Base-by-base conservation (phyloP, 1,140 invertebrate genomes). In the Acromyrmex charruanus region DNA sequence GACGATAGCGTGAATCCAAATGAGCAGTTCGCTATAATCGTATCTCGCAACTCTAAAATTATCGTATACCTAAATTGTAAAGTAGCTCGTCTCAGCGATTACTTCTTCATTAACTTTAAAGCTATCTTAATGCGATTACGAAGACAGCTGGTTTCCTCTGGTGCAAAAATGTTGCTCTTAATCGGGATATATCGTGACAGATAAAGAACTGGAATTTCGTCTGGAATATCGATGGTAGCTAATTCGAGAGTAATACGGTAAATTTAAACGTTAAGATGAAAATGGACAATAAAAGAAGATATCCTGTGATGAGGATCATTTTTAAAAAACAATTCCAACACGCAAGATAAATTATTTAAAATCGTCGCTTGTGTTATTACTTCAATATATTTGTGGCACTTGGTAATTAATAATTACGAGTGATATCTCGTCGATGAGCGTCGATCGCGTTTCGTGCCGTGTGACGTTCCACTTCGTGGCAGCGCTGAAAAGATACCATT, bases 361-460 rank as follows among this genome's bases (percentile, higher is more conserved):
- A 80, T 4, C 44, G 63, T 9, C 4, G n/a, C 49, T 49, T 51
- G 53, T 21, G 35, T 21, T 12, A 86, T 53, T 49, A 28, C 61
- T 84, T 59, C 7, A 31, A n/a, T 49, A 25, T 39, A 61, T 39
- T 86, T 44, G 75, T 72, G 53, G 59, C n/a, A 35, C 74, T 66
- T 25, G 6, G 51, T 66, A 86, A 88, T 88, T 75, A 77, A 66
- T 51, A 81, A 88, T 88, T 87, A 87, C 68, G 53, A 74, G 39
- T 4, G 69, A 81, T 87, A 88, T 85, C 71, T 75, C 39, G n/a
- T 77, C 53, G 44, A 75, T 63, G 68, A 75, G 31, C 49, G n/a
- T 59, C 65, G 58, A 53, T 59, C 35, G 44, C 21, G 49, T 79
- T 68, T 85, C 55, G 21, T 28, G 39, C 9, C 53, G 51, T 31